Base-by-base conservation (phyloP, 2,113 vertebrate species). In the Dipodomys stephensi region DNA sequence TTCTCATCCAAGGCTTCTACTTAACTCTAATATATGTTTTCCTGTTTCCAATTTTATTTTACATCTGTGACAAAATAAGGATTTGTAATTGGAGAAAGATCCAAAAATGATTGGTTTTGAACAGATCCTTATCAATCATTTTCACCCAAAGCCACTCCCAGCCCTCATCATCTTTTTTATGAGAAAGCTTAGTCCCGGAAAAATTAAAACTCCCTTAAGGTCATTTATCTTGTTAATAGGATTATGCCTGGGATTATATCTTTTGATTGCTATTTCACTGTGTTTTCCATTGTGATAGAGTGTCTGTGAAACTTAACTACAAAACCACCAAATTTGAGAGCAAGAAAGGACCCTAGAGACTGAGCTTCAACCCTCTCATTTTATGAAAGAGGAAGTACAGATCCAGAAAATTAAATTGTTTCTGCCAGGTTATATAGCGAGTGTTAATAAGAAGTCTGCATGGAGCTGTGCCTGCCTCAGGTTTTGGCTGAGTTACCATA, bases 371-470 rank as follows among this genome's bases (percentile, higher is more conserved):
- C 18, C 2, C 11, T 94, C 78, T 87, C 27, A 67, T 94, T 94
- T 88, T 65, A 93, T 79, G 74, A 86, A 91, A 73, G 28, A 88
- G 69, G 57, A 96, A 88, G 74, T 76, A 65, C 16, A 71, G 46
- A 71, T 62, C 25, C 30, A 91, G 87, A 94, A 93, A 90, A 77
- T 87, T 92, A 85, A 88, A 69, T 79, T 83, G 60, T 72, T 95
- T 84, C 60, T 94, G 72, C 65, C 49, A 68, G 88, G 68, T 95
- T 95, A 74, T 82, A 39, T 16, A 86, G 83, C 39, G 62, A 86
- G 15, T 84, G 15, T 92, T 80, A 92, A 77, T 72, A 90, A 67
- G 62, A 94, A 88, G 84, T 77, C 60, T 79, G 20, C 53, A 22
- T 30, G 25, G 57, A 25, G 35, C 27, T 18, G 12, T 86, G 28